Percentiles rank a stretch among this genome's conserved stretches.
phyloP scores from a whole-genome alignment of 2,888 invertebrate species.

The Trichopoda pennipes region DNA sequence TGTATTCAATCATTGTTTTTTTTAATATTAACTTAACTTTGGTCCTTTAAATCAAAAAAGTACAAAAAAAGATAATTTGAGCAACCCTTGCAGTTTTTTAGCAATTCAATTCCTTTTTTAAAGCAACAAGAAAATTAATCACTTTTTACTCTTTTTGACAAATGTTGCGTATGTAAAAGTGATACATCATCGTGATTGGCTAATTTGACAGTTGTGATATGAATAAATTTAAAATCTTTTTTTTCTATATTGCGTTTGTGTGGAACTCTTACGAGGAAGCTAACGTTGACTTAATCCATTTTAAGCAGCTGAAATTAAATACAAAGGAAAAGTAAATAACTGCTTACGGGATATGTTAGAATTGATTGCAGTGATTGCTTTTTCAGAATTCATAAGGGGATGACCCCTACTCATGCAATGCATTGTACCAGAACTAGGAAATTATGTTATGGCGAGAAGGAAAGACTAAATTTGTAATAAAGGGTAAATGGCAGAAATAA shows the following conservation, averaged over 20 bases:
- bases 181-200: constrained; percentile 75
- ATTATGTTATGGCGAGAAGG: too few relatives aligned
- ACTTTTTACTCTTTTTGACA: constrained; percentile 26
- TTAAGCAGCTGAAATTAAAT: constrained; percentile 71
- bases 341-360: neutral
- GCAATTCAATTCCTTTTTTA: constrained; percentile 16
- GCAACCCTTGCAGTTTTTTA: constrained; percentile 53
- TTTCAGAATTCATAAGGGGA: too few relatives aligned
- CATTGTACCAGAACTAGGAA: too few relatives aligned
- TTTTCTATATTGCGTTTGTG: constrained; percentile 16
- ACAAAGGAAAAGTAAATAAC: constrained; percentile 51
- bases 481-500: too few relatives aligned
- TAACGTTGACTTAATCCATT: constrained; percentile 55
- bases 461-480: too few relatives aligned
- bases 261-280: constrained; percentile 19
- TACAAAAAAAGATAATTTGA: neutral
- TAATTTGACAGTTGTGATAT: constrained; percentile 70
- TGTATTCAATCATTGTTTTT: constrained; percentile 3
- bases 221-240: constrained; percentile 61
- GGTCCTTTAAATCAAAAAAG: neutral
- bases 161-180: constrained; percentile 68
- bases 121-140: neutral
- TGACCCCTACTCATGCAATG: too few relatives aligned
- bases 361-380: neutral
- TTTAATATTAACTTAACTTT: constrained; percentile 27